Conservation (phyloP, 2,888 invertebrate species). For the Drosophila ustulata region DNA sequence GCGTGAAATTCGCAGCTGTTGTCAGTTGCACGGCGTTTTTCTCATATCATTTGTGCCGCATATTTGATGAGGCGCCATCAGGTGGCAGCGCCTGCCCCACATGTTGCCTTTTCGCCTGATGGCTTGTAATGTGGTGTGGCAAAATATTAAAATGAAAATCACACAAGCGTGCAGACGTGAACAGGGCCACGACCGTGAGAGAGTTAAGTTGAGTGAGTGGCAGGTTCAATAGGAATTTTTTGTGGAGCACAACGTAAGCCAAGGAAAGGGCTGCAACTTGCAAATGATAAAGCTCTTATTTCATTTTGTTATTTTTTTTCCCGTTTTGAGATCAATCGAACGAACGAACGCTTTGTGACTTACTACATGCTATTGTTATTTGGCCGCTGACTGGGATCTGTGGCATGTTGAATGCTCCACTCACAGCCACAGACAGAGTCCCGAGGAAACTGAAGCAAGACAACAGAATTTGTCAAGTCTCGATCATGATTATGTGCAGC, state of each 20-base stretch:
- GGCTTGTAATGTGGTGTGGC: slow-evolving; percentile 51
- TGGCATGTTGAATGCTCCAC: slow-evolving; percentile 45
- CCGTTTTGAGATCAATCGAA: slow-evolving; percentile 16
- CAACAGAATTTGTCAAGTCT: slow-evolving; percentile 82
- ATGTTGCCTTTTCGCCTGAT: slow-evolving; percentile 3
- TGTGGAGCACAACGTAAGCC: background rate
- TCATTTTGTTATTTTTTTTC: background rate
- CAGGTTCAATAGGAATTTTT: slow-evolving; percentile 37
- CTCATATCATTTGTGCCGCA: slow-evolving; percentile 60
- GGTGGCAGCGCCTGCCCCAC: slow-evolving; percentile 48
- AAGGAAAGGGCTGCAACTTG: slow-evolving; percentile 5
- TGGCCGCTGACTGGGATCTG: slow-evolving; percentile 33
- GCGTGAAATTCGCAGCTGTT: slow-evolving; percentile 76
- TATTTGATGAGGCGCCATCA: slow-evolving; percentile 64
- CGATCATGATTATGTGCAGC: slow-evolving; percentile 78
- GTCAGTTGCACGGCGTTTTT: slow-evolving; percentile 62
- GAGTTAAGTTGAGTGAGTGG: slow-evolving; percentile 42
- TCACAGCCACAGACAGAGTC: slow-evolving; percentile 37
- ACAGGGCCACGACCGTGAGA: slow-evolving; percentile 20
- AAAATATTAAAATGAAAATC: slow-evolving; percentile 55
- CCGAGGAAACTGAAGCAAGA: slow-evolving; percentile 71
- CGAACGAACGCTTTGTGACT: slow-evolving; percentile 27
- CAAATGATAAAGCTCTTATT: slow-evolving; percentile 5
- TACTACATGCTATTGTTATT: slow-evolving; percentile 36
- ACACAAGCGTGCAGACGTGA: slow-evolving; percentile 50